Evolutionary conservation across 2,888 invertebrate genomes (phyloP).

Genomic region (Leucoptera coffeella): DNA sequence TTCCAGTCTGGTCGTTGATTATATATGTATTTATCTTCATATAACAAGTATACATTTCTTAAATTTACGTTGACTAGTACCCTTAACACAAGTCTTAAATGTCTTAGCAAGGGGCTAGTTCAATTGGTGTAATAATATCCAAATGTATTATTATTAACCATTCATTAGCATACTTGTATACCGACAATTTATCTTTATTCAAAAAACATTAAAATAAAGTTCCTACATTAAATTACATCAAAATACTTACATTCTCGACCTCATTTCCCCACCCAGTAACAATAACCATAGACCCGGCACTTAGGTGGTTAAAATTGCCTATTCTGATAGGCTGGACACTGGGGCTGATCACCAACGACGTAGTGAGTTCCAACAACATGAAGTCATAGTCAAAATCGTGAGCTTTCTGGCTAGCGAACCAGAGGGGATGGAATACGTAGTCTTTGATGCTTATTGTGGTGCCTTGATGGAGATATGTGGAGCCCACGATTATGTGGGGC

Average conservation of each 20-base stretch:
- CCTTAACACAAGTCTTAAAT: too few species aligned
- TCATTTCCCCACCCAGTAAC: conserved; percentile 45
- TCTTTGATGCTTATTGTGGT: conserved; percentile 14
- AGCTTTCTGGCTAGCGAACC: conserved; percentile 20
- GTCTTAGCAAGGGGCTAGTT: too few species aligned
- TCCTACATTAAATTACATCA: background rate
- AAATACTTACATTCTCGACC: conserved; percentile 28
- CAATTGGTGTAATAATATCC: too few species aligned
- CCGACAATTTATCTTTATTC: background rate
- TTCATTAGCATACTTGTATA: background rate
- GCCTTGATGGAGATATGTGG: conserved; percentile 27
- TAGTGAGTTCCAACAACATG: conserved; percentile 23
- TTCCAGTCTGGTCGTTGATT: too few species aligned
- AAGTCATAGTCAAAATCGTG: conserved; percentile 40
- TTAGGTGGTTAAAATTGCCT: conserved; percentile 34
- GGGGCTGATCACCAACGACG: conserved; percentile 19
- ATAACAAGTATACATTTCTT: too few species aligned
- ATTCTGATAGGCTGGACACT: conserved; percentile 27
- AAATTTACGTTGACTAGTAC: too few species aligned
- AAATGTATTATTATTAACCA: background rate
- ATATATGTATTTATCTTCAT: too few species aligned
- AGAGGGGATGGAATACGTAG: conserved; percentile 21
- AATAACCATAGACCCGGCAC: conserved; percentile 28
- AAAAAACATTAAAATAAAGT: background rate
- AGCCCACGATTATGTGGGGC: conserved; percentile 25